Conservation (phyloP, 2,888 invertebrate species). For the Notodromas monacha region DNA sequence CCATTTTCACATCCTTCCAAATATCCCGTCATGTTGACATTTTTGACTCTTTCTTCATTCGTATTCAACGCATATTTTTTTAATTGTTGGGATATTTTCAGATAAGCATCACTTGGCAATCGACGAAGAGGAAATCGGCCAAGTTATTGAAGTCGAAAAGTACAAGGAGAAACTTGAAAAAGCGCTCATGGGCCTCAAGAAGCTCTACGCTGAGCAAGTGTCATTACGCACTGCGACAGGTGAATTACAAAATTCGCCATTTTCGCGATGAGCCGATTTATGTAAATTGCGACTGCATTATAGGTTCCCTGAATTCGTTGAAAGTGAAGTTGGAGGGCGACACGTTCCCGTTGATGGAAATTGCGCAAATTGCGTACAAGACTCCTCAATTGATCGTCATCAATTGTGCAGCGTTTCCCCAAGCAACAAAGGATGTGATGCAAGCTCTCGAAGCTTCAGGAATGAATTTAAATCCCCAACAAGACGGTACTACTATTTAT, state of each 20-base stretch:
- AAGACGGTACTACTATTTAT: constrained; percentile 64
- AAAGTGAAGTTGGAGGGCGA: constrained; percentile 38
- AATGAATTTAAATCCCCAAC: constrained; percentile 69
- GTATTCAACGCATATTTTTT: too few relatives aligned
- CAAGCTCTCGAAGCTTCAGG: constrained; percentile 44
- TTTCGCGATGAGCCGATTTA: neutral
- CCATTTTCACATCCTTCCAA: too few relatives aligned
- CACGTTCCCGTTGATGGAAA: constrained; percentile 46
- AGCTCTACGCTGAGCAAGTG: constrained; percentile 41
- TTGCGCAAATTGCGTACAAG: constrained; percentile 56
- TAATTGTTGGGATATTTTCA: too few relatives aligned
- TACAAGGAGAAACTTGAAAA: constrained; percentile 31
- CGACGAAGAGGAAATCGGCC: constrained; percentile 32
- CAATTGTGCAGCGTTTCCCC: constrained; percentile 50
- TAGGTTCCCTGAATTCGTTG: constrained; percentile 41
- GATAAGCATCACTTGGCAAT: constrained; percentile 25
- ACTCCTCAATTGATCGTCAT: constrained; percentile 53
- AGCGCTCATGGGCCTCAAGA: constrained; percentile 33
- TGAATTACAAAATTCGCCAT: constrained; percentile 12
- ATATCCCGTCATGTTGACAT: too few relatives aligned
- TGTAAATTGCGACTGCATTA: neutral
- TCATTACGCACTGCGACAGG: constrained; percentile 42
- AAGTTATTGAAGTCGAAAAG: constrained; percentile 31
- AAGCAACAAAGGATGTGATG: constrained; percentile 43
- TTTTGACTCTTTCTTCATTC: too few relatives aligned